Percentiles rank a stretch among this genome's conserved stretches.
phyloP scores from a whole-genome alignment of 2,888 invertebrate genomes.

The Piscicola geometra region DNA sequence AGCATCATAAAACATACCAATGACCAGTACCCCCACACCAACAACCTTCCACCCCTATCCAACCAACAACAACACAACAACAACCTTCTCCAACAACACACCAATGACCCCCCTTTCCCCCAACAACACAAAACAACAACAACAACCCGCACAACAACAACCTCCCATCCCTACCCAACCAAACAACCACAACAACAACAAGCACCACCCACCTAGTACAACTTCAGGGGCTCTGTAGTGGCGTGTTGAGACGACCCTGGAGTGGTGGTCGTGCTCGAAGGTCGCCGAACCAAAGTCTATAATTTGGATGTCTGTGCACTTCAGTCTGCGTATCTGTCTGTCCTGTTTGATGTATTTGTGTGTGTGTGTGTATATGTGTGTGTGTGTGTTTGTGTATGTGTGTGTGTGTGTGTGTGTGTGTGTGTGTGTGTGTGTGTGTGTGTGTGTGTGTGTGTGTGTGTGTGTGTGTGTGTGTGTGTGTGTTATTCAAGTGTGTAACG shows the following conservation, averaged over 20 bases:
- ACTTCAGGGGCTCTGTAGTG: conserved; percentile 99
- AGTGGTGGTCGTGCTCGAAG: conserved; percentile 99
- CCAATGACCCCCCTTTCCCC: not conserved
- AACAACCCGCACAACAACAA: not conserved
- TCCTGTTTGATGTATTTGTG: too few relatives aligned
- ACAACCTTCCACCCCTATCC: too few relatives aligned
- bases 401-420: too few relatives aligned
- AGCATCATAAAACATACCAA: not conserved
- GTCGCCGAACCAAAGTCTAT: conserved; percentile 99
- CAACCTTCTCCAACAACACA: not conserved
- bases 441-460: too few relatives aligned
- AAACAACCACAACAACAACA: not conserved
- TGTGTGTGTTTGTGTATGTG: too few relatives aligned
- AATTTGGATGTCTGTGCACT: conserved; percentile 86
- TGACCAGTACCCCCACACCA: too few relatives aligned
- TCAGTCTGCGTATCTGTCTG: conserved; percentile 76
- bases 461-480: too few relatives aligned
- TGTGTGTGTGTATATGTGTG: too few relatives aligned
- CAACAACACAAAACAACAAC: not conserved
- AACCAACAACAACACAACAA: too few relatives aligned
- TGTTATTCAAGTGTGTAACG: too few relatives aligned
- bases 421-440: too few relatives aligned
- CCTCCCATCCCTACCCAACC: too few relatives aligned
- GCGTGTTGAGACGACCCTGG: conserved; percentile 95
- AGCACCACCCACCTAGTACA: conserved; percentile 72